These are phyloP conservation scores for Passer montanus DNA, from an alignment of 2,113 vertebrate genomes.

Conservation along the genomic window DNA sequence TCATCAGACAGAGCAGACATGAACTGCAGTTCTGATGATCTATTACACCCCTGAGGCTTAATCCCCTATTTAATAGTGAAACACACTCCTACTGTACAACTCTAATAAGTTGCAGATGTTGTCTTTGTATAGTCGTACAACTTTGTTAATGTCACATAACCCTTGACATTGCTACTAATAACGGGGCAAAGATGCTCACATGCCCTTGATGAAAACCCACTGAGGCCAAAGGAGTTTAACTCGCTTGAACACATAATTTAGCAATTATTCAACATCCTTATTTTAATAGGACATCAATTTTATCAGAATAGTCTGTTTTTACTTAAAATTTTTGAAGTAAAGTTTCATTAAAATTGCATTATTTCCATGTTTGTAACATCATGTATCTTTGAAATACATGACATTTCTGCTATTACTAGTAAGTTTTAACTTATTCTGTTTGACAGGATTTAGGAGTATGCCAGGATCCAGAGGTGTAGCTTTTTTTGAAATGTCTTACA, in stretches of 20 bases:
- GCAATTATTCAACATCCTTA: background rate
- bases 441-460: background rate
- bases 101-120: conserved; percentile 49
- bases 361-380: background rate
- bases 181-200: background rate
- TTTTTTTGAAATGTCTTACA: background rate
- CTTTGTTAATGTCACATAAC: background rate
- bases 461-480: background rate
- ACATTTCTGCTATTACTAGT: background rate
- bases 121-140: background rate
- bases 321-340: background rate
- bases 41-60: background rate
- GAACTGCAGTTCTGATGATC: background rate
- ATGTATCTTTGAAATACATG: background rate
- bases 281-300: background rate
- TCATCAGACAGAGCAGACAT: background rate
- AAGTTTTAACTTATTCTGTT: background rate
- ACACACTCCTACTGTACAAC: background rate
- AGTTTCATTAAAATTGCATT: background rate
- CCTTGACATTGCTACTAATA: background rate
- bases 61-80: conserved; percentile 23
- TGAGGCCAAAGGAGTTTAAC: background rate
- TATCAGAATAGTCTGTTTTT: background rate
- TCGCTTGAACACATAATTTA: background rate
- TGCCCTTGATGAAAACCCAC: background rate